Base-by-base conservation (phyloP, 2,797 vertebrate species). In the Acanthurus lineatus region DNA sequence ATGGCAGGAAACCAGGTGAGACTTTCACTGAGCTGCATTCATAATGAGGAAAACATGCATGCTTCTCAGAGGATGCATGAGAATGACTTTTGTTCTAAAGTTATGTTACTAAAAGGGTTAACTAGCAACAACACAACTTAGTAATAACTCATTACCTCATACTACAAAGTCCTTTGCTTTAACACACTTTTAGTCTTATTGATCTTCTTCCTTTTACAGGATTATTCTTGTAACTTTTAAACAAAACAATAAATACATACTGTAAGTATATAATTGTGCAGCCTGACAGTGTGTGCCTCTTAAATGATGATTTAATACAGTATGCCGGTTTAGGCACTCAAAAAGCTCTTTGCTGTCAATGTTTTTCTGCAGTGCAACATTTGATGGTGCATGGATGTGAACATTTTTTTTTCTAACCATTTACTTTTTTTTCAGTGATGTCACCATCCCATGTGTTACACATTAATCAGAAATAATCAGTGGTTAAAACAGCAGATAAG, bases 1-100 rank as follows among this genome's bases (percentile, higher is more conserved):
- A 22, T 40, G 22, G 3, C 77, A 48, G 83, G 74, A 81, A 89
- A 85, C 77, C 91, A 94, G 89, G 93, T 93, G 61, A 86, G 86
- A 70, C 60, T 60, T 17, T 60, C 7, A 28, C 0, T 28, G 42
- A 11, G 16, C 12, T 49, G 16, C 28, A 25, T 53, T 76, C 44
- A 59, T n/a, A n/a, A 20, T 44, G 9, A n/a, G 3, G 7, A 25
- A 53, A 54, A 25, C 17, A 54, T 28, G 28, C 49, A 44, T 60
- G 54, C 54, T 16, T 42, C 2, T 11, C 6, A 20, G 40, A 42
- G 5, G 17, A 59, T 63, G 52, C 35, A 11, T 51, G 19, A 8
- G 1, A 59, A 40, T 32, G 3, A 60, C 14, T n/a, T 42, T 61
- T 60, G 42, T 45, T 52, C 9, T 63, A 22, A n/a, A 58, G 4